Percentiles rank a stretch among this genome's conserved stretches.
These are phyloP conservation scores for Hirtodrosophila histrioides DNA, from an alignment of 2,888 invertebrate genomes.

Conservation along the genomic window DNA sequence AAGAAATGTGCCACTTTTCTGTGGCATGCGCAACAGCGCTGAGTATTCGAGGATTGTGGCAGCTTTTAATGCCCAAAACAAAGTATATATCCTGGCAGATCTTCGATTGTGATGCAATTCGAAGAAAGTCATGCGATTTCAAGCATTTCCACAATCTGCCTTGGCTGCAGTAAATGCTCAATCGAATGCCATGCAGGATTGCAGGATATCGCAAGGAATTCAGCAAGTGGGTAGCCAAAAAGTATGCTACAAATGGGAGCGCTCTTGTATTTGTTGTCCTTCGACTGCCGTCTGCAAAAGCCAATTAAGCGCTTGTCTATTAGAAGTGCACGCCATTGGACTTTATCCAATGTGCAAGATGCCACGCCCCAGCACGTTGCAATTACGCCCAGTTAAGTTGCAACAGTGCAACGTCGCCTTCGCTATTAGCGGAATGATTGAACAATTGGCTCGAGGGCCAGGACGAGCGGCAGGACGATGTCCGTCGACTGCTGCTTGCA, in stretches of 20 bases:
- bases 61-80: too few relatives aligned
- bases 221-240: conserved; percentile 9
- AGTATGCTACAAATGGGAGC: conserved; percentile 16
- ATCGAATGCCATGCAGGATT: conserved; percentile 10
- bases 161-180: background rate
- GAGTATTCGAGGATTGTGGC: too few relatives aligned
- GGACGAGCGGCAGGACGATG: conserved; percentile 4
- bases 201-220: background rate
- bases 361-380: conserved; percentile 49
- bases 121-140: too few relatives aligned
- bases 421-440: conserved; percentile 67
- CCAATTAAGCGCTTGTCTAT: conserved; percentile 63
- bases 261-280: conserved; percentile 12
- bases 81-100: too few relatives aligned
- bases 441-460: conserved; percentile 54
- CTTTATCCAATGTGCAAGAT: background rate
- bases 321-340: conserved; percentile 8
- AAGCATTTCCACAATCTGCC: too few relatives aligned
- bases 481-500: conserved; percentile 6
- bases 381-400: conserved; percentile 40
- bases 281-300: conserved; percentile 12
- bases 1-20: too few relatives aligned
- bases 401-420: conserved; percentile 29
- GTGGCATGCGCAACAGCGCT: too few relatives aligned
- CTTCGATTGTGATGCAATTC: too few relatives aligned